Evolutionary conservation across 2,888 invertebrate genomes (phyloP), one percentile per base, ranked within the genome.

Genomic region (Cheilosia variabilis): DNA sequence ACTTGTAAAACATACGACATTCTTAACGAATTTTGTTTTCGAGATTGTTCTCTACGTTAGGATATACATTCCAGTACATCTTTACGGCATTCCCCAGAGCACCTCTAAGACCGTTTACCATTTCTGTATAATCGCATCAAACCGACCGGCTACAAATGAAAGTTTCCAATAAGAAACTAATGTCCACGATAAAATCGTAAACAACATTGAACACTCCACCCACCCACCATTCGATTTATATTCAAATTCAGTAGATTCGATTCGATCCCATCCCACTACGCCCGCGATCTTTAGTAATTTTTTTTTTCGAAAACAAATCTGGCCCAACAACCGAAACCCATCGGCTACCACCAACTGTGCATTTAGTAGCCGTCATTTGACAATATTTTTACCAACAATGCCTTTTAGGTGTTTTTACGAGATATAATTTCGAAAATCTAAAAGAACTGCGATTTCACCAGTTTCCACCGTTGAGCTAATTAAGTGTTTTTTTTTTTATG

Each of bases 311-410:
- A 50, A 45, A 43, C n/a, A 75, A 27, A 55, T 22, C 47, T 3
- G 65, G 57, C 24, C 63, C n/a, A 55, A 69, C 37, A 69, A 55
- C 47, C 27, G 55, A 47, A 47, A 27, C 63, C 47, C 53, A 52
- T 9, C 6, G 60, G 77, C 27, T 41, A 45, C 60, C 60, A 41
- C 83, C 84, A 71, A 41, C 80, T 84, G 84, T 66, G 79, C 75
- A 50, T 80, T 84, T 80, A 71, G 75, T 80, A 58, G 57, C 71
- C 50, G 50, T 71, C 65, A 71, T 52, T 52, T 69, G 80, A 79
- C 83, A 76, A 84, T 71, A 71, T 75, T 80, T 80, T 71, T 76
- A 76, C 80, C 80, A 84, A 79, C 80, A 80, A 84, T 71, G 69
- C 52, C 73, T 82, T 72, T 62, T 82, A 60, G 66, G 24, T 65